Base-by-base conservation (phyloP, 2,113 vertebrate species). In the Menura novaehollandiae region DNA sequence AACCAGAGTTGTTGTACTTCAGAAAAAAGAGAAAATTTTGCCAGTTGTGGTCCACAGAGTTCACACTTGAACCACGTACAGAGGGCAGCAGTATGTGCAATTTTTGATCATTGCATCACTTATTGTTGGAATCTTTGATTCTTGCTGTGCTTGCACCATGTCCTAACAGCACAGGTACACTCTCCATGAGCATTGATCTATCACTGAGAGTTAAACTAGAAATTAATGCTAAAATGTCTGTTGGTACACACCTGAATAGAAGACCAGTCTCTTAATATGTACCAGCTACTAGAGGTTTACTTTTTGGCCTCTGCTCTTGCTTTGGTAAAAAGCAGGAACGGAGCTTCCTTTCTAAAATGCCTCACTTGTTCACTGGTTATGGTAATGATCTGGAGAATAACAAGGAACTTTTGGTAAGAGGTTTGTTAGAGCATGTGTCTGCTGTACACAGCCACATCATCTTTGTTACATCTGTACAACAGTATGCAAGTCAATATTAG, bases 391-490 rank as follows among this genome's bases (percentile, higher is more conserved):
- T 76, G 56, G 56, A 74, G 83, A 59, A 49, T 26, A 60, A 19
- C 9, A 47, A 62, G 53, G 13, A 62, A 33, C 53, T 87, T 72
- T 67, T 81, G 9, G 28, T 22, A 17, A 43, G 39, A n/a, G 3
- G 10, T 56, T 89, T 62, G 23, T 53, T 75, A 52, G 21, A 60
- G 8, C 4, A 3, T 1, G 1, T 2, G 0, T 79, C n/a, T 88
- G 30, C 77, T 85, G 7, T 71, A 44, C 21, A 17, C 32, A 68
- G 3, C 15, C 63, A 6, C 0, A 1, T 56, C 23, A 17, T 58
- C 21, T 89, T 91, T 37, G 3, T 66, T 76, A 11, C 0, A 0
- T 32, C 21, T 55, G 0, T 67, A 9, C 28, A 59, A 10, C 20
- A 39, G 13, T 13, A 8, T 15, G 11, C 16, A 55, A 78, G 44